These are phyloP conservation scores for Zaprionus camerounensis DNA, from an alignment of 1,140 invertebrate genomes.

Conservation along the genomic window DNA sequence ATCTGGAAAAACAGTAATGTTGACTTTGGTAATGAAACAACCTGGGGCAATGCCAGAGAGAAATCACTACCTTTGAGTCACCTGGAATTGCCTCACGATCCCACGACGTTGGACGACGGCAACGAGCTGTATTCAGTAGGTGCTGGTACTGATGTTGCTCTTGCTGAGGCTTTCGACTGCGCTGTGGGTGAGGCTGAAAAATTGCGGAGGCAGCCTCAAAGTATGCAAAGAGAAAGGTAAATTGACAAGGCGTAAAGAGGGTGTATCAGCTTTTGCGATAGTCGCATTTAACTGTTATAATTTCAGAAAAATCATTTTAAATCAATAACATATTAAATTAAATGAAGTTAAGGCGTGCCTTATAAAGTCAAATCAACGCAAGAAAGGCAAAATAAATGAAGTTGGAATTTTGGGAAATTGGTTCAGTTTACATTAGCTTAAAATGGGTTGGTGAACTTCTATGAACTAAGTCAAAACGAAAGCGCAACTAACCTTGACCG, in stretches of 20 bases:
- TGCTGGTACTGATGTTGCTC: slow-evolving; percentile 13
- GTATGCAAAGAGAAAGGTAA: slow-evolving; percentile 76
- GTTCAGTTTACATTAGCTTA: background rate
- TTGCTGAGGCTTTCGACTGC: slow-evolving; percentile 37
- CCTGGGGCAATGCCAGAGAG: slow-evolving; percentile 71
- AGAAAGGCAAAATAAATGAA: too few relatives aligned
- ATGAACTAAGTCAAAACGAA: slow-evolving; percentile 2
- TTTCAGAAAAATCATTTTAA: background rate
- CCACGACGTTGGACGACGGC: slow-evolving; percentile 5
- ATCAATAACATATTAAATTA: slow-evolving; percentile 1
- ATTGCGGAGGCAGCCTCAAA: slow-evolving; percentile 55
- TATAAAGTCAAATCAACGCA: too few relatives aligned
- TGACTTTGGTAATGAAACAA: slow-evolving; percentile 80
- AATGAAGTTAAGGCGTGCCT: background rate
- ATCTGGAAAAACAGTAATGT: slow-evolving; percentile 43
- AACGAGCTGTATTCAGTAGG: slow-evolving; percentile 36
- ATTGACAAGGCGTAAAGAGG: slow-evolving; percentile 60
- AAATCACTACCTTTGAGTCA: slow-evolving; percentile 75
- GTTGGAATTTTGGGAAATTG: background rate
- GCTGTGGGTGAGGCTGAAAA: slow-evolving; percentile 31
- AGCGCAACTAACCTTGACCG: slow-evolving; percentile 62
- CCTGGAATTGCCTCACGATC: slow-evolving; percentile 39
- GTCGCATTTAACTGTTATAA: background rate
- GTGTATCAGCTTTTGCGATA: background rate
- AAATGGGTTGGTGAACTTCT: background rate